Conservation (phyloP, 2,113 vertebrate genomes). For the Dromiciops gliroides region DNA sequence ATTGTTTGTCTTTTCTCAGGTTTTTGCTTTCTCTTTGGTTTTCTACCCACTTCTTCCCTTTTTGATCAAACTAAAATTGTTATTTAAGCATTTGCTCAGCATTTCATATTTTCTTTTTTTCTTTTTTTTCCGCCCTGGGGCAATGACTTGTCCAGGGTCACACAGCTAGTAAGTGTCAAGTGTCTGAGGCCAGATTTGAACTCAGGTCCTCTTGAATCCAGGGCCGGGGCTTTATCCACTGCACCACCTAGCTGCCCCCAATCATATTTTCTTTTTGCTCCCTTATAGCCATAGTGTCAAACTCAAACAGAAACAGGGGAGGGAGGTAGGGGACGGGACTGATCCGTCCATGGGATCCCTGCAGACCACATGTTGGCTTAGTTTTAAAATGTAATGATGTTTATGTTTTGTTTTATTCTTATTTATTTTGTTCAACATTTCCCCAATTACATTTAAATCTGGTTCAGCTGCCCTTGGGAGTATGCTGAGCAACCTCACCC, state of each 20-base stretch:
- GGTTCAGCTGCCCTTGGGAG: too few species aligned
- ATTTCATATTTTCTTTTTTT: neutral
- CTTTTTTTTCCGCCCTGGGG: too few species aligned
- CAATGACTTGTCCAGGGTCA: too few species aligned
- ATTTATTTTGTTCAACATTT: neutral
- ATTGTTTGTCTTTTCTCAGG: too few species aligned
- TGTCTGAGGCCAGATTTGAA: too few species aligned
- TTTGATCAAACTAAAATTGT: neutral
- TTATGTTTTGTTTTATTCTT: neutral
- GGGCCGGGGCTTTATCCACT: too few species aligned
- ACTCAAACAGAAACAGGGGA: too few species aligned
- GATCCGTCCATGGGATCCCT: neutral
- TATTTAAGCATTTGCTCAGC: neutral
- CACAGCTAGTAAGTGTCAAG: too few species aligned
- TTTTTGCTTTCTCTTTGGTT: neutral
- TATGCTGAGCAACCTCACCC: too few species aligned
- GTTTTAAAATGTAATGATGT: neutral
- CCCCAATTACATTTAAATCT: neutral
- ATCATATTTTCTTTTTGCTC: neutral
- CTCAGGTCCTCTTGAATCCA: too few species aligned
- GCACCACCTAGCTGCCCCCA: too few species aligned
- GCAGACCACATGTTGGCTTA: neutral
- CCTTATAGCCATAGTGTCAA: neutral
- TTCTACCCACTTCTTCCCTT: neutral
- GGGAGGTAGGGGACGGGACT: too few species aligned